Conservation (phyloP, 2,797 vertebrate genomes). For the Meda fulgida region DNA sequence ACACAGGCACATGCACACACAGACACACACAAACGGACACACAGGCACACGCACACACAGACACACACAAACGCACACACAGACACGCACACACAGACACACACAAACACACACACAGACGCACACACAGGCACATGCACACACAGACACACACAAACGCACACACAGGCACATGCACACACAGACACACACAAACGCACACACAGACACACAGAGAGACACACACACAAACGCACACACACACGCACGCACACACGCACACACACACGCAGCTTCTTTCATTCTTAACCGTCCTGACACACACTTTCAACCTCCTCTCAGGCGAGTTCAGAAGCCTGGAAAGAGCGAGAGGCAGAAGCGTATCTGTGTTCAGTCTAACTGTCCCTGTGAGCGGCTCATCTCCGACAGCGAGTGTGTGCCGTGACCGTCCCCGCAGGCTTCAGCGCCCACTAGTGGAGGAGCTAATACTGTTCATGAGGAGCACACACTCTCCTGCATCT, state of each 20-base stretch:
- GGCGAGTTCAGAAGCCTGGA: background rate
- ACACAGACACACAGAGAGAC: no score
- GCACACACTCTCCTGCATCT: background rate
- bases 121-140: no score
- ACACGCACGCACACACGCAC: background rate
- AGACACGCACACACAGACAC: no score
- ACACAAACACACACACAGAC: no score
- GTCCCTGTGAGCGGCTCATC: background rate
- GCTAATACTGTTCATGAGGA: background rate
- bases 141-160: accelerated
- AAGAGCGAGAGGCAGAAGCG: background rate
- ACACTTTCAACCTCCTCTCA: background rate
- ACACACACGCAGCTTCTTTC: background rate
- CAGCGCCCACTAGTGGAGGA: constrained; percentile 50
- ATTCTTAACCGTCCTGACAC: constrained; percentile 12
- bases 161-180: accelerated
- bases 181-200: no score
- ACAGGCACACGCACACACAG: no score
- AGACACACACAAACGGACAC: background rate
- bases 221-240: no score
- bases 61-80: no score
- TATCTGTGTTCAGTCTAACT: background rate
- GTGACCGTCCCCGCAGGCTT: background rate
- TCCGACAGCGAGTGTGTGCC: no score
- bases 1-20: constrained; percentile 3